Percentiles rank a stretch among this genome's conserved stretches.
These are phyloP conservation scores for Phyllotis vaccarum DNA, from an alignment of 2,797 vertebrate species.

Conservation along the genomic window DNA sequence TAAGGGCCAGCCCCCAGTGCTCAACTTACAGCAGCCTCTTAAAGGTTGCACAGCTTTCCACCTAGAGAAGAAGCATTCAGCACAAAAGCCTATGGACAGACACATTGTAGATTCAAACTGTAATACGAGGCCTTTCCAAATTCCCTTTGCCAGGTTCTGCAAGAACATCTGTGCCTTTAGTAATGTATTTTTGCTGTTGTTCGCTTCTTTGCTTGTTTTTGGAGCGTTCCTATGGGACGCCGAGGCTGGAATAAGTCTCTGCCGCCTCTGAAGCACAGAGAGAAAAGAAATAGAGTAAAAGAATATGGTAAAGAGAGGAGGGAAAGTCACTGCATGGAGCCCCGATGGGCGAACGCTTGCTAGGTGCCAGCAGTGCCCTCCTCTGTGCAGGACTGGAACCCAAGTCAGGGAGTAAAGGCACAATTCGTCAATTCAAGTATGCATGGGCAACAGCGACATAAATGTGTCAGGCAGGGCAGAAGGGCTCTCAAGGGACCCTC, in stretches of 20 bases:
- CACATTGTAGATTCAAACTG: background rate
- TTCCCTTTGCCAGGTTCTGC: background rate
- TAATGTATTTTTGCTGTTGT: background rate
- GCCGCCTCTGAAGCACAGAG: conserved; percentile 63
- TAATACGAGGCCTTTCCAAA: background rate
- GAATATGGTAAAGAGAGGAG: background rate
- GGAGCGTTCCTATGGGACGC: background rate
- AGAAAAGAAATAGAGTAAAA: conserved; percentile 5
- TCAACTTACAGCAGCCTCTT: background rate
- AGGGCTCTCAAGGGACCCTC: background rate
- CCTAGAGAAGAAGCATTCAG: background rate
- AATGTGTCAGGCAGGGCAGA: background rate
- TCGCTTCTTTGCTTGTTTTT: background rate
- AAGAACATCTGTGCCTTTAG: background rate
- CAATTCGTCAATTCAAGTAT: background rate
- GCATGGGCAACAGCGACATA: background rate
- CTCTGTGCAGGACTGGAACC: background rate
- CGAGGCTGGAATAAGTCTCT: background rate
- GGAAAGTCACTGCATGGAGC: rapidly evolving
- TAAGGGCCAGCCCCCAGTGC: no score
- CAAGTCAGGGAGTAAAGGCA: background rate
- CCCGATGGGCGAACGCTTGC: rapidly evolving
- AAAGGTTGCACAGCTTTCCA: background rate
- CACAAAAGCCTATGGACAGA: background rate
- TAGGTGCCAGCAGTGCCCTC: no score